phyloP scores from a whole-genome alignment of 2,797 vertebrate species.

The Argentina silus region DNA sequence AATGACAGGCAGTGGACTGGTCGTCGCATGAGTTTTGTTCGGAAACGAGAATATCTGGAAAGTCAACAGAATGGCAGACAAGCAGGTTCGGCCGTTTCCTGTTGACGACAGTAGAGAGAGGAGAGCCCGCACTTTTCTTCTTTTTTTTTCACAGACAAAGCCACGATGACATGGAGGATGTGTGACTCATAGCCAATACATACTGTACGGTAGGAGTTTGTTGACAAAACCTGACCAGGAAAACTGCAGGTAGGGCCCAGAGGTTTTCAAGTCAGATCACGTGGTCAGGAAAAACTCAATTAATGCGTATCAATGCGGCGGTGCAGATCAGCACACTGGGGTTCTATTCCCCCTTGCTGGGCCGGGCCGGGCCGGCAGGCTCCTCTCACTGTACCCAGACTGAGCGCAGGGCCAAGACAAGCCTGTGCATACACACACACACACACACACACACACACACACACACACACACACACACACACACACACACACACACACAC shows the following conservation, averaged over 20 bases:
- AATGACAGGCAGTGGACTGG: conserved; percentile 33
- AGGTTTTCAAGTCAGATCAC: conserved; percentile 1
- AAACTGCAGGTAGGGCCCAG: not conserved
- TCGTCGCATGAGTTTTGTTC: conserved; percentile 27
- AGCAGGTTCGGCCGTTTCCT: conserved; percentile 61
- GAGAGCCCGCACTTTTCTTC: not conserved
- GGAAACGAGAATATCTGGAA: conserved; percentile 48
- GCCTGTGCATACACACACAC: not conserved
- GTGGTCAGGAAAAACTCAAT: conserved; percentile 2
- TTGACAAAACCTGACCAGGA: not conserved
- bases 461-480: not conserved
- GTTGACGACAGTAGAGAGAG: conserved; percentile 15
- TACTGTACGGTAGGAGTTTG: not conserved
- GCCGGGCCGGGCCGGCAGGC: not conserved
- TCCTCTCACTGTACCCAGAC: conserved; percentile 6
- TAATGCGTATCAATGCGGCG: not conserved
- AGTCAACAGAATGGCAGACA: conserved; percentile 61
- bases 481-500: not conserved
- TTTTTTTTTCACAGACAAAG: not conserved
- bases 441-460: conserved; percentile 7
- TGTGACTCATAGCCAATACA: not conserved
- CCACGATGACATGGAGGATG: not conserved
- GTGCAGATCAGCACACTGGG: conserved; percentile 7
- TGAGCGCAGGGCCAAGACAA: not conserved
- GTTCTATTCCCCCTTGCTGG: not conserved